Conservation (phyloP, 2,113 vertebrate genomes). For the Micronycteris hirsuta region DNA sequence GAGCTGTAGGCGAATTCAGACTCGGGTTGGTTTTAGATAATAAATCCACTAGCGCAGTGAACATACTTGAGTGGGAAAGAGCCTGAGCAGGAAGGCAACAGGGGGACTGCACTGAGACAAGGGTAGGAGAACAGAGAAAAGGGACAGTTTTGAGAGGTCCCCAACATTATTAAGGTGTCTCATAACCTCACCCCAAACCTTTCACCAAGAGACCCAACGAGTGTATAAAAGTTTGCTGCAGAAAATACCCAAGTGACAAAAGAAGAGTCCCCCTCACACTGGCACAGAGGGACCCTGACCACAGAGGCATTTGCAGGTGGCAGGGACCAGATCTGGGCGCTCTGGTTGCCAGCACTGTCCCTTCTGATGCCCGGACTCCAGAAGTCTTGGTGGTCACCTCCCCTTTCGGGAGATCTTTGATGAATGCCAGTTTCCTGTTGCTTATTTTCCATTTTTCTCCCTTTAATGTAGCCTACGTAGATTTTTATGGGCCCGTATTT, state of each 20-base stretch:
- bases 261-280: background rate
- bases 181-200: background rate
- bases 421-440: constrained; percentile 71
- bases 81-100: background rate
- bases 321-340: background rate
- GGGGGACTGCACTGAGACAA: background rate
- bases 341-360: background rate
- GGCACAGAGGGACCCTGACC: fast-evolving
- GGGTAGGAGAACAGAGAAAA: background rate
- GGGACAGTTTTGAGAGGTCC: background rate
- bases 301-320: background rate
- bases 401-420: constrained; percentile 48
- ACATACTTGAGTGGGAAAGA: background rate
- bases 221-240: background rate
- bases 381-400: background rate
- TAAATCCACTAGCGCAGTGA: background rate
- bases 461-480: constrained; percentile 79
- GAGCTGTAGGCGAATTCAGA: background rate
- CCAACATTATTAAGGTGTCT: background rate
- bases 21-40: background rate
- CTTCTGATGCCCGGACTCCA: background rate
- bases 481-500: constrained; percentile 82
- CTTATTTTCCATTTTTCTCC: constrained; percentile 82
- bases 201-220: background rate
- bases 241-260: background rate